Base-by-base conservation (phyloP, 1,140 invertebrate species). In the Paraescarpia echinospica region DNA sequence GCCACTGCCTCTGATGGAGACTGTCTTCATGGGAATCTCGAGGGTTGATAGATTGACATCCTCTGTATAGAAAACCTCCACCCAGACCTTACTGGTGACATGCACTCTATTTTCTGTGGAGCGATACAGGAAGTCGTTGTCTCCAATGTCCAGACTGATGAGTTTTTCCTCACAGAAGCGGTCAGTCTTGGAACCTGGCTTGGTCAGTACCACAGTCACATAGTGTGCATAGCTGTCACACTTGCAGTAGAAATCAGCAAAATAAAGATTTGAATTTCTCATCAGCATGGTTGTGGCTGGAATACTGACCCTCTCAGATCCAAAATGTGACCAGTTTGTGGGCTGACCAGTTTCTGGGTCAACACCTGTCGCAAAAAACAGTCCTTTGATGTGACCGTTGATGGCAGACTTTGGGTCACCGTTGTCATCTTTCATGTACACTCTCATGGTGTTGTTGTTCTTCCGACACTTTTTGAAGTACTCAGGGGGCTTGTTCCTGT, bases 191-290 rank as follows among this genome's bases (percentile, higher is more conserved):
- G 93, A 92, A n/a, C 77, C 91, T 35, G 1, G 33, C 31, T 35
- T 48, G 34, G 91, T 89, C 35, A 93, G 33, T 14, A 93, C 93
- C 27, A 93, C 31, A 35, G 48, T 92, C 9, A 93, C 89, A 88
- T 93, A 93, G 51, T 93, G 93, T n/a, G 12, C 12, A 41, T 41
- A 4, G 51, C 34, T 51, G 92, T 77, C 41, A 34, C 35, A 33
- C 5, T 89, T 34, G 59, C 93, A 93, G 91, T 93, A 93, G 91
- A 93, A 93, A 59, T 93, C 93, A 31, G 93, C 91, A 93, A 93
- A 93, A 35, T 93, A 93, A 8, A 93, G 91, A 89, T 92, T 92
- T 27, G 22, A 18, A 48, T 89, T 31, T 35, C 35, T 35, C 34
- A n/a, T n/a, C n/a, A 92, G 14, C 77, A 92, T 48, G 31, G 89